Conservation (phyloP, 2,888 invertebrate species). For the Linnaemya vulpina region DNA sequence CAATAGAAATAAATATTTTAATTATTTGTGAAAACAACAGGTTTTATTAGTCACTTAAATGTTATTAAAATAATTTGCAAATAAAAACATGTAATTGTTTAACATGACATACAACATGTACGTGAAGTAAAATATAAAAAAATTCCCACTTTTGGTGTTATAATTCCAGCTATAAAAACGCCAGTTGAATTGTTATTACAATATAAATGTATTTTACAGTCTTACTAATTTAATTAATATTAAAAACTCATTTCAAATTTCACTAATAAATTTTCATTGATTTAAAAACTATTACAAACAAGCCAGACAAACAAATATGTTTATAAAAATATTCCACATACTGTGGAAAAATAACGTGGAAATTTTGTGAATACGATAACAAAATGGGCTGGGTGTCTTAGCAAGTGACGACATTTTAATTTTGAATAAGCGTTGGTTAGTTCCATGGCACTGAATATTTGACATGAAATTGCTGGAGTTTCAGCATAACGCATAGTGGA, state of each 20-base stretch:
- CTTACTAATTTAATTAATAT: conserved; percentile 42
- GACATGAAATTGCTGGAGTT: too few species aligned
- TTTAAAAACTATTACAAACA: neutral
- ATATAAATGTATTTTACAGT: conserved; percentile 4
- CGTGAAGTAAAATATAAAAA: conserved; percentile 41
- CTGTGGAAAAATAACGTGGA: conserved; percentile 44
- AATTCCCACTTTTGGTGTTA: conserved; percentile 9
- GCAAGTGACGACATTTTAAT: neutral
- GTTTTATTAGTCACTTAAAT: conserved; percentile 61
- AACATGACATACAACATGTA: conserved; percentile 49
- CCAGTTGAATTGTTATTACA: conserved; percentile 37
- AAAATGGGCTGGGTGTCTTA: conserved; percentile 24
- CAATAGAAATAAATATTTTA: conserved; percentile 52
- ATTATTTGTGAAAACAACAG: conserved; percentile 57
- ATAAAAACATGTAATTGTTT: conserved; percentile 51
- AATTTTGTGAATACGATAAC: conserved; percentile 13
- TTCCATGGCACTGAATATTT: too few species aligned
- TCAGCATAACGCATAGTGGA: too few species aligned
- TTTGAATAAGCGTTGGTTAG: neutral
- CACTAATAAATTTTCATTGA: conserved; percentile 49
- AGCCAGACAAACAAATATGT: neutral
- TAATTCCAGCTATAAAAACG: conserved; percentile 29
- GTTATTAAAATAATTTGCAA: conserved; percentile 65
- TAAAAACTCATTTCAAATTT: conserved; percentile 50
- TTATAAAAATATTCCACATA: conserved; percentile 65